phyloP scores from a whole-genome alignment of 2,888 invertebrate species.

The Automeris io region DNA sequence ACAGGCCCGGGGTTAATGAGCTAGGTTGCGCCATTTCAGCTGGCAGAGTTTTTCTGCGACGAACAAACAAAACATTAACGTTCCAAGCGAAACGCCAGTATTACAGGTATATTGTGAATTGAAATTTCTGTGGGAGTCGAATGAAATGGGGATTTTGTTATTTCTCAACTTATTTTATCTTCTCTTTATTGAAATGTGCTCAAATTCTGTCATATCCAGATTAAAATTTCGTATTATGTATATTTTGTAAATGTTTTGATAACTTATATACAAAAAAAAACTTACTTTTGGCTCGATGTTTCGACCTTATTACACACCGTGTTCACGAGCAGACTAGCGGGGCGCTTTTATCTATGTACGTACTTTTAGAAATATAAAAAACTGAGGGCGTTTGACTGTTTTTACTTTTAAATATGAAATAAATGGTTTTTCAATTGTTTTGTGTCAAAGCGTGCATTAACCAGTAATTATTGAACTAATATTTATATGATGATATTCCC shows the following conservation, averaged over 20 bases:
- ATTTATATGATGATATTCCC: no score
- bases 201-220: background rate
- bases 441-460: no score
- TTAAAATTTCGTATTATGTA: background rate
- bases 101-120: slow-evolving; percentile 5
- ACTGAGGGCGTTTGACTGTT: no score
- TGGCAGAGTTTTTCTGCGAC: slow-evolving; percentile 16
- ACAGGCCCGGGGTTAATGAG: slow-evolving; percentile 36
- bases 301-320: no score
- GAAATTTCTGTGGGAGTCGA: background rate
- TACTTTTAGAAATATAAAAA: no score
- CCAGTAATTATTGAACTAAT: no score
- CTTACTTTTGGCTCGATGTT: no score
- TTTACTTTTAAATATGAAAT: no score
- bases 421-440: no score
- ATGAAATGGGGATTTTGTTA: background rate
- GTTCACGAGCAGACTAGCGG: no score
- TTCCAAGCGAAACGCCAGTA: slow-evolving; percentile 13
- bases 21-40: slow-evolving; percentile 34
- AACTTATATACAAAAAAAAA: no score
- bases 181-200: background rate
- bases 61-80: slow-evolving; percentile 26
- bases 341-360: no score
- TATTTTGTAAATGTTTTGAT: background rate
- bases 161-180: background rate